phyloP scores from a whole-genome alignment of 2,113 vertebrate species.

The Picathartes gymnocephalus region DNA sequence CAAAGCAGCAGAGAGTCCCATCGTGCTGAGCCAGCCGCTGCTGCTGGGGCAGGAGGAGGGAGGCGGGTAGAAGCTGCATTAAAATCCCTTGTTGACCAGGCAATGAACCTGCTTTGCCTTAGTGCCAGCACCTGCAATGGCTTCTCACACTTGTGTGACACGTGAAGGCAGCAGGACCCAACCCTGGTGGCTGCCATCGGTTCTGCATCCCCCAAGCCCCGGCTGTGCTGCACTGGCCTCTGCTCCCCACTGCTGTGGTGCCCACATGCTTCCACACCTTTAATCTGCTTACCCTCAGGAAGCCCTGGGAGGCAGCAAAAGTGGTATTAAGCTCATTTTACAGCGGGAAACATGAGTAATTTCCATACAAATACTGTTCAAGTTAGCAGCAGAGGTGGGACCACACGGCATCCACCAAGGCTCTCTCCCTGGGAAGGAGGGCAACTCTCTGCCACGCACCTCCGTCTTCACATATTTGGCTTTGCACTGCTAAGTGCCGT shows the following conservation, averaged over 20 bases:
- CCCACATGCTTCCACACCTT: neutral
- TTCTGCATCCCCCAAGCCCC: accelerated
- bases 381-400: neutral
- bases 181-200: accelerated
- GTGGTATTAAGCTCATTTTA: slow-evolving; percentile 49
- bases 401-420: neutral
- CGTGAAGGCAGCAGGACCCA: neutral
- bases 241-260: neutral
- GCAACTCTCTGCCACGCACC: neutral
- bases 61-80: neutral
- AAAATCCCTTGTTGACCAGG: neutral
- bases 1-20: neutral
- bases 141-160: neutral
- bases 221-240: accelerated
- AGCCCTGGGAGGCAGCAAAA: neutral
- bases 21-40: accelerated
- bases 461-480: neutral
- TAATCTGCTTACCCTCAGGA: slow-evolving; percentile 51
- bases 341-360: neutral
- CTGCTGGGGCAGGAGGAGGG: neutral
- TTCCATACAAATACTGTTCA: neutral
- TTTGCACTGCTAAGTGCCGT: neutral
- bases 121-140: neutral
- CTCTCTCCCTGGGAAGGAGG: neutral
- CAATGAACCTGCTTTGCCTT: neutral